phyloP scores from a whole-genome alignment of 1,140 invertebrate genomes.

The Dinoponera quadriceps region DNA sequence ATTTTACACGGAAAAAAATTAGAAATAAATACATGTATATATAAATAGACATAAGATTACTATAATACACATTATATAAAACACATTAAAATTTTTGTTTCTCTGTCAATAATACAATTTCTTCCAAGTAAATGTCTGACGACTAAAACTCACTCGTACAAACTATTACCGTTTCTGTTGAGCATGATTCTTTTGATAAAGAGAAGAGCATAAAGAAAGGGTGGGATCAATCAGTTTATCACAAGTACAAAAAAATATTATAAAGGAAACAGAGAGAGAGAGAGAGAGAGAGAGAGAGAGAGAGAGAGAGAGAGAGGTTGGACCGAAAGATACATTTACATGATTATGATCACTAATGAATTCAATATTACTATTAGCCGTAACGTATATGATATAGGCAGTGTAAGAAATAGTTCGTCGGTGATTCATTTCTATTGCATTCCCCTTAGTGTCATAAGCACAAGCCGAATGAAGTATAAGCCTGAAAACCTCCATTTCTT shows the following conservation, averaged over 20 bases:
- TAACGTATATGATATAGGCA: conserved; percentile 75
- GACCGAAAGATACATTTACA: conserved; percentile 63
- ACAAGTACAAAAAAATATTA: conserved; percentile 78
- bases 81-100: conserved; percentile 78
- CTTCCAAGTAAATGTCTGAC: conserved; percentile 48
- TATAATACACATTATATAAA: conserved; percentile 85
- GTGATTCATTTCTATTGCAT: conserved; percentile 72
- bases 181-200: conserved; percentile 58
- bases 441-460: conserved; percentile 65
- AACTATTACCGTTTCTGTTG: conserved; percentile 57
- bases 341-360: conserved; percentile 59
- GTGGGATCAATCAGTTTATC: conserved; percentile 75
- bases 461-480: conserved; percentile 67
- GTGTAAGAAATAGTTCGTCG: conserved; percentile 73
- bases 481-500: conserved; percentile 69
- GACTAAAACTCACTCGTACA: conserved; percentile 64
- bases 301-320: conserved; percentile 58
- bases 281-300: conserved; percentile 57
- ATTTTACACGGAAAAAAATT: conserved; percentile 81
- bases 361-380: conserved; percentile 69
- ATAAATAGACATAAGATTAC: conserved; percentile 84
- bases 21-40: conserved; percentile 85
- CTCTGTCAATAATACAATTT: conserved; percentile 68
- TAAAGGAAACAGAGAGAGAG: too few relatives aligned
- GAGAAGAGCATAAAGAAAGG: conserved; percentile 52